Percentiles rank a stretch among this genome's conserved stretches.
Evolutionary conservation across 1,140 invertebrate species (phyloP).

Genomic region (Zaprionus tsacasi): DNA sequence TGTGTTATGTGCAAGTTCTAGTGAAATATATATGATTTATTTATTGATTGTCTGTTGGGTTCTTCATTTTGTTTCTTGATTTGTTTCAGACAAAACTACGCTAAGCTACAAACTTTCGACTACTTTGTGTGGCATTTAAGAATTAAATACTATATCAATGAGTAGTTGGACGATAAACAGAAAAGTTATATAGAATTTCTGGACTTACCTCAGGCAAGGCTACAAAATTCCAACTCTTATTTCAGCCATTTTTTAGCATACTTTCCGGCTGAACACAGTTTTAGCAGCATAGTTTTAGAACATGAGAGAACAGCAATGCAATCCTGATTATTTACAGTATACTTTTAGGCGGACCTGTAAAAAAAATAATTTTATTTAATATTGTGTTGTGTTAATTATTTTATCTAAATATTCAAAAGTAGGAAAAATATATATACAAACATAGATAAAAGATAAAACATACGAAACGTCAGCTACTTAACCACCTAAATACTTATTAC

Average conservation of each 20-base stretch:
- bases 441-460: constrained; percentile 9
- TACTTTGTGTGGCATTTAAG: constrained; percentile 15
- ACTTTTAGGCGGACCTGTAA: too few species aligned
- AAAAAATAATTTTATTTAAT: too few species aligned
- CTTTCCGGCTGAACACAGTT: constrained; percentile 20
- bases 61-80: constrained; percentile 11
- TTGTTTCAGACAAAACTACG: not conserved
- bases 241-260: constrained; percentile 28
- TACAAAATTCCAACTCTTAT: not conserved
- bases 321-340: too few species aligned
- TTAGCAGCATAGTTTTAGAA: too few species aligned
- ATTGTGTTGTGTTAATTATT: too few species aligned
- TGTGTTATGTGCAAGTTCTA: constrained; percentile 63
- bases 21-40: constrained; percentile 73
- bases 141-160: constrained; percentile 5
- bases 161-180: not conserved
- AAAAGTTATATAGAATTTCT: not conserved
- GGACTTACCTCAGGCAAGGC: not conserved
- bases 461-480: constrained; percentile 29
- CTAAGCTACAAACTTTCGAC: not conserved
- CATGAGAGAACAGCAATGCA: too few species aligned
- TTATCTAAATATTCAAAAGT: not conserved
- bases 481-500: constrained; percentile 31
- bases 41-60: constrained; percentile 56
- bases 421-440: constrained; percentile 3